A percentile compares a stretch with the other conserved stretches of the same genome.
Evolutionary conservation across 2,888 invertebrate genomes (phyloP).

Genomic region (Drosophila hawaiiensis): DNA sequence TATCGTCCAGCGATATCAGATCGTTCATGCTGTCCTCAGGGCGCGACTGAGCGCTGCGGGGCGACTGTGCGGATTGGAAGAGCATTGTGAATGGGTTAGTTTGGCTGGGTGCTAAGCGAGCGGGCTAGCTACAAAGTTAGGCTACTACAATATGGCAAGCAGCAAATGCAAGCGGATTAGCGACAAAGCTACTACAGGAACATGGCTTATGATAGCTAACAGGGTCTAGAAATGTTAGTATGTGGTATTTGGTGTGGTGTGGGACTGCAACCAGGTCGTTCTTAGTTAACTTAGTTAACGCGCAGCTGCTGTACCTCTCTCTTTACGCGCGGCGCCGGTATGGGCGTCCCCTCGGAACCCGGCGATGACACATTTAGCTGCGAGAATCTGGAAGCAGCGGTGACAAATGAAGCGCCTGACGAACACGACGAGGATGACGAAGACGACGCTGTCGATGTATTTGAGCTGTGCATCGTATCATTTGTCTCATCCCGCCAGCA

Average conservation of each 20-base stretch:
- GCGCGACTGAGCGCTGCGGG: slow-evolving; percentile 61
- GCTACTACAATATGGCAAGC: slow-evolving; percentile 35
- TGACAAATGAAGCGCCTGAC: slow-evolving; percentile 78
- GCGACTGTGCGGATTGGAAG: slow-evolving; percentile 57
- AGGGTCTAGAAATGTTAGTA: slow-evolving; percentile 57
- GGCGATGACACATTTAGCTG: slow-evolving; percentile 70
- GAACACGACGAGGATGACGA: slow-evolving; percentile 74
- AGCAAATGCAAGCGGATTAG: slow-evolving; percentile 36
- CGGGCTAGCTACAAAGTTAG: slow-evolving; percentile 23
- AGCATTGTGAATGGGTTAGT: slow-evolving; percentile 27
- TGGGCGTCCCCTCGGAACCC: slow-evolving; percentile 69
- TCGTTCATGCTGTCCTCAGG: slow-evolving; percentile 86
- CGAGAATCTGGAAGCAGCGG: slow-evolving; percentile 78
- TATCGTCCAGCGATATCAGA: slow-evolving; percentile 89
- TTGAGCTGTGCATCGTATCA: slow-evolving; percentile 69
- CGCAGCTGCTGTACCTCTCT: slow-evolving; percentile 83
- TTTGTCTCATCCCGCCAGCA: slow-evolving; percentile 79
- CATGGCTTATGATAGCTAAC: slow-evolving; percentile 16
- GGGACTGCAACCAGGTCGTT: slow-evolving; percentile 61
- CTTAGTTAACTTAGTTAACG: slow-evolving; percentile 45
- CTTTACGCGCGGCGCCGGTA: slow-evolving; percentile 83
- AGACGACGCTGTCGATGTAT: slow-evolving; percentile 67
- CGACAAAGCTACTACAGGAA: slow-evolving; percentile 30
- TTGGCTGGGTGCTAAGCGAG: not conserved
- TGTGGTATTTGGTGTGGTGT: slow-evolving; percentile 36